phyloP scores from a whole-genome alignment of 2,888 invertebrate genomes.

The Caenorhabditis imperialis region DNA sequence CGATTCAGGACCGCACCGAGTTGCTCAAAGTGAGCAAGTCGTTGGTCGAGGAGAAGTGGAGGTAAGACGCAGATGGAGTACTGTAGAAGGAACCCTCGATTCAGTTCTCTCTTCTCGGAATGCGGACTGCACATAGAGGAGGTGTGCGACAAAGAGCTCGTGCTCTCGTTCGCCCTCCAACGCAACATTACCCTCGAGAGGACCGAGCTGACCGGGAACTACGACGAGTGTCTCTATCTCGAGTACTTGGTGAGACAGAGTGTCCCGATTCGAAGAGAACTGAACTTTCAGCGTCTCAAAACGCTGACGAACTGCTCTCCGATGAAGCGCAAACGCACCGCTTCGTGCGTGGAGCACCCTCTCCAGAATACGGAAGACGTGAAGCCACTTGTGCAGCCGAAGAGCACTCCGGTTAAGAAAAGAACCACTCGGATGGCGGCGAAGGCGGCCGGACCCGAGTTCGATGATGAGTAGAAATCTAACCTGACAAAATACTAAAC shows the following conservation, averaged over 20 bases:
- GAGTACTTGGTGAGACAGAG: slow-evolving; percentile 34
- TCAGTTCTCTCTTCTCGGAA: slow-evolving; percentile 56
- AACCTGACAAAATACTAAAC: no score
- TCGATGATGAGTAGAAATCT: slow-evolving; percentile 36
- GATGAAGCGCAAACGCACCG: slow-evolving; percentile 44
- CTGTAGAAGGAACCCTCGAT: no score
- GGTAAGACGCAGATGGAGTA: no score
- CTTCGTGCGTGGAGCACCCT: slow-evolving; percentile 27
- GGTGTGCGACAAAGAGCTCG: slow-evolving; percentile 52
- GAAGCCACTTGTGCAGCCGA: slow-evolving; percentile 22
- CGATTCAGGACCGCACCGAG: slow-evolving; percentile 45
- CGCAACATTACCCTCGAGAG: slow-evolving; percentile 47
- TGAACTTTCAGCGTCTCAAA: slow-evolving; percentile 42
- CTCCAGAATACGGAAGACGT: slow-evolving; percentile 11
- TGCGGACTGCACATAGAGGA: slow-evolving; percentile 52
- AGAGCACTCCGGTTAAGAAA: slow-evolving; percentile 36
- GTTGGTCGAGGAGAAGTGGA: slow-evolving; percentile 64
- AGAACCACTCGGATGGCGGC: slow-evolving; percentile 26
- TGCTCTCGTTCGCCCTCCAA: slow-evolving; percentile 49
- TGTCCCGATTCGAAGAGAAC: background rate
- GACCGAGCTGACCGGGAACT: slow-evolving; percentile 41
- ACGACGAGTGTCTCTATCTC: slow-evolving; percentile 46
- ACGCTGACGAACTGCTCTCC: slow-evolving; percentile 34
- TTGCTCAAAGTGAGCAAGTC: slow-evolving; percentile 58
- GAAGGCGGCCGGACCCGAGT: slow-evolving; percentile 44